Base-by-base conservation (phyloP, 1,140 invertebrate genomes). In the Papilio glaucus region DNA sequence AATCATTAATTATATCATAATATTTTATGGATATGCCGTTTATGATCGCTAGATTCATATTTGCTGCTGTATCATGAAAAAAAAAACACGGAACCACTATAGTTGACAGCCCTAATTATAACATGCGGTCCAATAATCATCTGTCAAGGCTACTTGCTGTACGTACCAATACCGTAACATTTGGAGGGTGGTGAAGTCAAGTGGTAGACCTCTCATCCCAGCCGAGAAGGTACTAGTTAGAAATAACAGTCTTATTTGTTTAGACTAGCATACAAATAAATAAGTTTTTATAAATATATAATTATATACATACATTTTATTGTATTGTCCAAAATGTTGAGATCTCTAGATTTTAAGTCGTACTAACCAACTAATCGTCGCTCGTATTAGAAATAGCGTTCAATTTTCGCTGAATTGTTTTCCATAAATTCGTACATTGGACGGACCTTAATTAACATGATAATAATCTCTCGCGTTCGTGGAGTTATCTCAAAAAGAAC, bases 141-240 rank as follows among this genome's bases (percentile, higher is more conserved):
- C 24, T 41, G 6, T 2, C 18, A 42, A 29, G 39, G 24, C 63
- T 68, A 18, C 67, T 45, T 13, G 37, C 29, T 71, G 21, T 74
- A 90, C 90, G 75, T 92, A 92, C 90, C 90, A 92, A 81, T 85
- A 91, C 12, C 82, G 80, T 70, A 92, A 76, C 86, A 90, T 85
- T 83, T 92, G 81, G 45, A 69, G 63, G 61, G 84, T 80, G 7
- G 81, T 82, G 83, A 86, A 87, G 81, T 92, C 90, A 84, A 89
- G 74, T 15, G 90, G 90, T 8, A 91, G 88, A 80, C 86, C 81
- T 75, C 74, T 78, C 88, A 89, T 90, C 71, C 77, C 82, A 63
- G 82, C 81, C 63, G 89, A 87, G 42, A 90, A 77, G 45, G 84
- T 82, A 74, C 90, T 92, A 80, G 73, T 74, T 76, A 74, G 74